Evolutionary conservation across 1,140 invertebrate species (phyloP).

Genomic region (Ruditapes philippinarum): DNA sequence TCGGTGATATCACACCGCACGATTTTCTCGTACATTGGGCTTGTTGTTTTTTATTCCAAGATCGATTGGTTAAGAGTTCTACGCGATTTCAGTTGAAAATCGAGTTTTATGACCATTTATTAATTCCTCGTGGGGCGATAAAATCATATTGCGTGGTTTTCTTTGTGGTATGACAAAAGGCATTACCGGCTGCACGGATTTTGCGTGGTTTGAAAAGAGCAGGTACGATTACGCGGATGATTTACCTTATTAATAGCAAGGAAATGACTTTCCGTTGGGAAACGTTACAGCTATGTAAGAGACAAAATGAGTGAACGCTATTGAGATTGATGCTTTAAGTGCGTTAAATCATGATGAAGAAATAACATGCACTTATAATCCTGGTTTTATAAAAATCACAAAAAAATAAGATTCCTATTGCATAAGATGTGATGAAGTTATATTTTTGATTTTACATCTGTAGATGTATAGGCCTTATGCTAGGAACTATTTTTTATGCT

Average conservation of each 20-base stretch:
- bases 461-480: too few relatives aligned
- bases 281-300: not conserved
- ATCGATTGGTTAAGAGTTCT: not conserved
- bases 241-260: conserved; percentile 19
- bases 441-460: too few relatives aligned
- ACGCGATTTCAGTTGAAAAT: conserved; percentile 33
- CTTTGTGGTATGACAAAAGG: conserved; percentile 49
- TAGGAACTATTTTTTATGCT: too few relatives aligned
- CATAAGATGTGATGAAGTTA: too few relatives aligned
- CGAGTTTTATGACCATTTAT: conserved; percentile 48
- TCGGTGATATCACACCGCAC: not conserved
- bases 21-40: not conserved
- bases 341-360: not conserved
- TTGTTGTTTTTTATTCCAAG: conserved; percentile 1
- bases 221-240: conserved; percentile 34
- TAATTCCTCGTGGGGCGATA: conserved; percentile 40
- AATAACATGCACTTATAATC: too few relatives aligned
- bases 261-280: conserved; percentile 39
- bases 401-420: too few relatives aligned
- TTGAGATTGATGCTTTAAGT: not conserved
- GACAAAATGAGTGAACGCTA: not conserved
- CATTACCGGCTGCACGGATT: conserved; percentile 33
- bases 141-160: conserved; percentile 45
- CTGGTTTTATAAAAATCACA: too few relatives aligned
- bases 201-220: conserved; percentile 5